Evolutionary conservation across 1,140 invertebrate genomes (phyloP), one percentile per base, ranked within the genome.

Genomic region (Drosophila mayri): DNA sequence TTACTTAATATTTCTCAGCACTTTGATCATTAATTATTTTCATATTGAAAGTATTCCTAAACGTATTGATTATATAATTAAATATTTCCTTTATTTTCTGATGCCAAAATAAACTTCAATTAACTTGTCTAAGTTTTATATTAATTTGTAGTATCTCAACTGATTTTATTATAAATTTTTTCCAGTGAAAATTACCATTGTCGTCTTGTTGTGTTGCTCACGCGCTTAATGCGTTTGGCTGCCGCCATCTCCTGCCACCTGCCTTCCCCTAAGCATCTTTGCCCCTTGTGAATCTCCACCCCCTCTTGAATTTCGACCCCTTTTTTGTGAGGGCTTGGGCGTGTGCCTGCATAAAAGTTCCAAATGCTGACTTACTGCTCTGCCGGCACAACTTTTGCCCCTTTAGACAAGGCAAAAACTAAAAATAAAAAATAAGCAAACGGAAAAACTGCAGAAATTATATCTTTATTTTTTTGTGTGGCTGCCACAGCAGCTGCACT

Each of bases 291-390:
- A 16, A 49, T n/a, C 30, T 16, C 9, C 22, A 65, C 12, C 37
- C 18, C 52, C 30, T 25, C 47, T 16, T 14, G 20, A 25, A 37
- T 16, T 32, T 22, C 20, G 4, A n/a, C 35, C 46, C 44, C 44
- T 3, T 25, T 22, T 44, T 30, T 63, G 22, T 37, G 25, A 41
- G 71, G 47, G 67, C 57, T 57, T 61, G 82, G 68, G 62, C 84
- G 84, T 87, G 76, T 52, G 80, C 84, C 84, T 72, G 84, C 84
- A 87, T 87, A 84, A 87, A 87, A 88, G 50, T 88, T 88, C 64
- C 72, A 84, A 88, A 88, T 84, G 84, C 84, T 87, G 80, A 87
- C 84, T 87, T 87, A 87, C 84, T 66, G 83, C 80, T 86, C 62
- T 79, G 78, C 67, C 58, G 52, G 47, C 58, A 71, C 59, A 78